phyloP scores from a whole-genome alignment of 2,113 vertebrate genomes.

The Tonatia bakeri region DNA sequence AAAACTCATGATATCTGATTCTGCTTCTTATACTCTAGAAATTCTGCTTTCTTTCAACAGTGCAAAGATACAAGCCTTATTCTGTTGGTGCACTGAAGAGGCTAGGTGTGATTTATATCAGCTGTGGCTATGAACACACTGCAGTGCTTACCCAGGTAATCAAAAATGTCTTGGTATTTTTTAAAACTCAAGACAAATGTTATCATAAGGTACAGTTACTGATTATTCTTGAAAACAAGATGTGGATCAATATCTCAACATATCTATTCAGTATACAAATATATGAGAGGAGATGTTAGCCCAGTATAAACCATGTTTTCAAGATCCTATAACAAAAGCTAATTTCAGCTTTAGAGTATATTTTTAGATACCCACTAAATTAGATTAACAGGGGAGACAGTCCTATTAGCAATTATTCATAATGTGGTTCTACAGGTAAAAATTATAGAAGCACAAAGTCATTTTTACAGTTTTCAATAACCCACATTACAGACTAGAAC shows the following conservation, averaged over 20 bases:
- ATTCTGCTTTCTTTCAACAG: slow-evolving; percentile 41
- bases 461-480: slow-evolving; percentile 12
- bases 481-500: not conserved
- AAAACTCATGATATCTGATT: not conserved
- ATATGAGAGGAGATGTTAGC: not conserved
- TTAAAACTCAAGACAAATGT: not conserved
- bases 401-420: not conserved
- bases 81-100: slow-evolving; percentile 86
- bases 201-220: not conserved
- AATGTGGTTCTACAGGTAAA: not conserved
- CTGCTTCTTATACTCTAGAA: not conserved
- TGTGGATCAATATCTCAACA: not conserved
- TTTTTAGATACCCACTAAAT: not conserved
- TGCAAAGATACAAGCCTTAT: slow-evolving; percentile 87
- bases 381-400: not conserved
- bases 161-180: not conserved
- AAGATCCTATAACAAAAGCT: not conserved
- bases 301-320: not conserved
- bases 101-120: slow-evolving; percentile 92
- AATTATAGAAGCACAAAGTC: not conserved
- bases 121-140: slow-evolving; percentile 86
- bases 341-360: slow-evolving; percentile 7
- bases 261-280: not conserved
- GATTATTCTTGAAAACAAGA: not conserved
- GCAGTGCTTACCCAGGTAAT: slow-evolving; percentile 90